Percentiles rank a stretch among this genome's conserved stretches.
These are phyloP conservation scores for Narcine bancroftii DNA, from an alignment of 2,113 vertebrate species.

Conservation along the genomic window DNA sequence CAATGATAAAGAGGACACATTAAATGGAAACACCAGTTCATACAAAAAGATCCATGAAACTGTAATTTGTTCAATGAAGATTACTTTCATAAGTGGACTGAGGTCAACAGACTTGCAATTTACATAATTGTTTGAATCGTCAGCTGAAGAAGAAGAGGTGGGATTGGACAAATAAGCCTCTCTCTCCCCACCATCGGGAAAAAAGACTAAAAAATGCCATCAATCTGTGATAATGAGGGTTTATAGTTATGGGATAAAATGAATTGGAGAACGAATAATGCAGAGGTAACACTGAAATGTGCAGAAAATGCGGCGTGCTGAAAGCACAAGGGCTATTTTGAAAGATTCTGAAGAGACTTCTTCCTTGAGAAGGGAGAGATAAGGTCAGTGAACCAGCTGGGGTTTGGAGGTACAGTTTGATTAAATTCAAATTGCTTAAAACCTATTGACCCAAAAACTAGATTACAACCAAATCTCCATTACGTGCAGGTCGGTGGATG, in stretches of 20 bases:
- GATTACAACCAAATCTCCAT: conserved; percentile 34
- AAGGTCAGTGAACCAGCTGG: not conserved
- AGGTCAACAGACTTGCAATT: conserved; percentile 32
- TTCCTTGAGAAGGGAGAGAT: not conserved
- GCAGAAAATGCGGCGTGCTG: not conserved
- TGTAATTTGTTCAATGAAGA: conserved; percentile 38
- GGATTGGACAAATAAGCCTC: not conserved
- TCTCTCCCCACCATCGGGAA: not conserved
- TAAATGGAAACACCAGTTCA: conserved; percentile 36
- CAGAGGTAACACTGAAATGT: not conserved
- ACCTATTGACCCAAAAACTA: conserved; percentile 33
- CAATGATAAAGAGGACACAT: conserved; percentile 35
- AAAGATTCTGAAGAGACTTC: conserved; percentile 19
- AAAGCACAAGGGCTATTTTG: not conserved
- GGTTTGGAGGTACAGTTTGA: conserved; percentile 23
- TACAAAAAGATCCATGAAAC: conserved; percentile 36
- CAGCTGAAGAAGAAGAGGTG: conserved; percentile 9
- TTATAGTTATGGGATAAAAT: not conserved
- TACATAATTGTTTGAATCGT: conserved; percentile 35
- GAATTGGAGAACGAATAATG: not conserved
- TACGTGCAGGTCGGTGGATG: not conserved
- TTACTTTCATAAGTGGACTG: conserved; percentile 32
- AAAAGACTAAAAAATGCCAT: not conserved
- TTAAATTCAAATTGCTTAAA: conserved; percentile 36
- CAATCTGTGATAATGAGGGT: conserved; percentile 28